These are phyloP conservation scores for Erpetoichthys calabaricus DNA, from an alignment of 2,797 vertebrate species.

Conservation along the genomic window DNA sequence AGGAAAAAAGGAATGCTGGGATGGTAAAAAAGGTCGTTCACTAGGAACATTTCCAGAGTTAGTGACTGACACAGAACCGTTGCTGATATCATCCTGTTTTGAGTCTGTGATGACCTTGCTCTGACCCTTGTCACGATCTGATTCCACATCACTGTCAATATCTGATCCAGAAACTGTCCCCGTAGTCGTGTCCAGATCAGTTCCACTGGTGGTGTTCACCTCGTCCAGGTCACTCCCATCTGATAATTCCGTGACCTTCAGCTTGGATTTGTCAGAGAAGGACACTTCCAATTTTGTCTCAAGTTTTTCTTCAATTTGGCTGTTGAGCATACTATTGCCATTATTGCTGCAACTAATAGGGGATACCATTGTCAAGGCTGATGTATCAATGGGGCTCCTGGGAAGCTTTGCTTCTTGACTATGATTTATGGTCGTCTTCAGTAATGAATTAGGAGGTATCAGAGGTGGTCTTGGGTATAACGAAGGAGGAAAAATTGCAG, in stretches of 20 bases:
- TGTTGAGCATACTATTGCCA: slow-evolving; percentile 33
- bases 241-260: slow-evolving; percentile 76
- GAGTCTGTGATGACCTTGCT: slow-evolving; percentile 42
- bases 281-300: slow-evolving; percentile 60
- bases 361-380: slow-evolving; percentile 62
- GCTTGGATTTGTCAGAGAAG: slow-evolving; percentile 65
- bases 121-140: slow-evolving; percentile 66
- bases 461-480: slow-evolving; percentile 83
- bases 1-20: slow-evolving; percentile 88
- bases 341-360: slow-evolving; percentile 52
- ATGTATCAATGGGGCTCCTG: slow-evolving; percentile 65
- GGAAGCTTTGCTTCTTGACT: slow-evolving; percentile 77
- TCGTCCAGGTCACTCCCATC: slow-evolving; percentile 94
- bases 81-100: slow-evolving; percentile 56
- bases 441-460: slow-evolving; percentile 74
- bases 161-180: slow-evolving; percentile 88
- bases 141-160: slow-evolving; percentile 80
- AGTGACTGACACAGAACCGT: slow-evolving; percentile 49
- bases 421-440: slow-evolving; percentile 77
- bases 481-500: slow-evolving; percentile 83
- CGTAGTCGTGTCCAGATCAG: slow-evolving; percentile 89
- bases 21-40: slow-evolving; percentile 70
- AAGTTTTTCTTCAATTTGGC: slow-evolving; percentile 49
- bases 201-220: slow-evolving; percentile 88
- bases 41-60: slow-evolving; percentile 49